Evolutionary conservation across 2,113 vertebrate species (phyloP), one percentile per base, ranked within the genome.

Genomic region (Aphelocoma coerulescens): DNA sequence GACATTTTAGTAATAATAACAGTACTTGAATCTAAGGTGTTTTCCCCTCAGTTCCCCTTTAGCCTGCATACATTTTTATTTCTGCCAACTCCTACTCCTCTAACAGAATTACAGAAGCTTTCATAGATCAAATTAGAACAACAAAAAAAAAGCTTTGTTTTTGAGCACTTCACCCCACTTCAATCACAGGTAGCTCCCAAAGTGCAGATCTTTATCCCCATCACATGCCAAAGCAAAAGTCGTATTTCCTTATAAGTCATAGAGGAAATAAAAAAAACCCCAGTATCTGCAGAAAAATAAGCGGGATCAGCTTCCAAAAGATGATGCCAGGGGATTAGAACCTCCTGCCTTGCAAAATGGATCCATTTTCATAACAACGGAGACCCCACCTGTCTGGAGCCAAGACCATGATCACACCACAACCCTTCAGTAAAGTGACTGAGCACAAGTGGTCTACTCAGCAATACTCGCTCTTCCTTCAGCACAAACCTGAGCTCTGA

Each of bases 1-100:
- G 58, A 66, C 63, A 82, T 90, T 80, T 80, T 74, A 85, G 15
- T 51, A 83, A 22, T 63, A 89, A 78, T 71, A 95, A 82, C 22
- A 69, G 13, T 37, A 80, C 21, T 87, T 69, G 39, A 94, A 80
- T 58, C 39, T 77, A 66, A 80, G 67, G 23, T 46, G 7, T 0
- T 20, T 73, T 59, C 15, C 33, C 32, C 33, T 89, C 62, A 39
- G 12, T 69, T 78, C 21, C 59, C 33, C 63, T 88, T 83, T 55
- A 79, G 22, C 41, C 19, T 68, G 54, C 32, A 69, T 12, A 49
- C 1, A 28, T 83, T 89, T 82, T 83, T 5, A 65, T 78, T 91
- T 88, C 75, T 89, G 30, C 20, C 20, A 65, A 68, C 63, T 88
- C 77, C 54, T n/a, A n/a, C n/a, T 73, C 24, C 37, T 57, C 35